Percentiles rank a stretch among this genome's conserved stretches.
Conservation (phyloP, 2,888 invertebrate species). For the Netelia virgata region DNA sequence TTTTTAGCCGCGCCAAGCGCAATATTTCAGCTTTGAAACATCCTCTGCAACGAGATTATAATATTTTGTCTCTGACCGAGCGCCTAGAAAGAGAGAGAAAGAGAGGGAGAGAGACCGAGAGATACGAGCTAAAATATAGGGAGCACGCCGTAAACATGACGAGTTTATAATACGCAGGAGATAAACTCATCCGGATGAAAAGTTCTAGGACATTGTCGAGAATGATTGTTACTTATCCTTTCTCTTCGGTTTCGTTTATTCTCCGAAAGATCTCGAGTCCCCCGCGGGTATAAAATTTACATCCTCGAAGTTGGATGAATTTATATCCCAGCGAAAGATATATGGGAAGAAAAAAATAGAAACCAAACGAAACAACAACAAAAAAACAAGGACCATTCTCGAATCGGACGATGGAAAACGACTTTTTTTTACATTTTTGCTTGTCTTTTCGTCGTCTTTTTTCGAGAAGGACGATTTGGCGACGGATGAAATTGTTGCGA, state of each 20-base stretch:
- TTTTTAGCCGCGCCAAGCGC: no score
- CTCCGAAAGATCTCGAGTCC: background rate
- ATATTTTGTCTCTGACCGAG: slow-evolving; percentile 21
- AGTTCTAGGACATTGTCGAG: slow-evolving; percentile 25
- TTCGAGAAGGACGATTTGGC: no score
- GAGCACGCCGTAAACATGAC: slow-evolving; percentile 34
- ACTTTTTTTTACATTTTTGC: background rate
- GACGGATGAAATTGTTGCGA: background rate
- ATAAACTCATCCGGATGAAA: slow-evolving; percentile 60
- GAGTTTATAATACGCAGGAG: slow-evolving; percentile 43
- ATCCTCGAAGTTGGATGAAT: background rate
- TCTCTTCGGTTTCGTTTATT: background rate
- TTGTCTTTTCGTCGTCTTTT: background rate
- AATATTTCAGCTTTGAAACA: no score
- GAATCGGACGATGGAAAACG: background rate
- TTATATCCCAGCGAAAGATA: background rate
- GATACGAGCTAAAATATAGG: slow-evolving; percentile 10
- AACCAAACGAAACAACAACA: background rate
- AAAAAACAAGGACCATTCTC: background rate
- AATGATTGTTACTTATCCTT: background rate
- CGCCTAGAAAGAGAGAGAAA: no score
- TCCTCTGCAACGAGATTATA: slow-evolving; percentile 12
- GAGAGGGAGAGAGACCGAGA: background rate
- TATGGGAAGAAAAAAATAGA: background rate
- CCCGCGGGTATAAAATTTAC: background rate